phyloP scores from a whole-genome alignment of 1,140 invertebrate species.

The Drosophila sechellia region DNA sequence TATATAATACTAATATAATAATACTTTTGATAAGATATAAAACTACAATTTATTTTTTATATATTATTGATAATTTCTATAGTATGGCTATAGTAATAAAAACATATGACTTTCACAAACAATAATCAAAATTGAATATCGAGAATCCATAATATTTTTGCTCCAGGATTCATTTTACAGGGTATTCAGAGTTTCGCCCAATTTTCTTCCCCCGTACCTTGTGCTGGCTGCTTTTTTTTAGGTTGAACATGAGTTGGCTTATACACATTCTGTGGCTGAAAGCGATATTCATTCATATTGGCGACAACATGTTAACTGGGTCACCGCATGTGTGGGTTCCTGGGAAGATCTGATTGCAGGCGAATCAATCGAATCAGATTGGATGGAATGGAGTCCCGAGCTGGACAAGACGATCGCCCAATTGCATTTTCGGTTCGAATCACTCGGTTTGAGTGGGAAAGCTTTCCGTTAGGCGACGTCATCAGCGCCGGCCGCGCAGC shows the following conservation, averaged over 20 bases:
- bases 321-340: constrained; percentile 61
- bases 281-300: constrained; percentile 56
- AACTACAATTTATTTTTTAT: too few species aligned
- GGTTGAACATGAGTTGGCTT: constrained; percentile 22
- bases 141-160: too few species aligned
- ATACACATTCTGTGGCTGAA: constrained; percentile 22
- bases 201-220: not conserved
- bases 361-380: constrained; percentile 5
- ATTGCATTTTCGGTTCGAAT: constrained; percentile 69
- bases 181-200: constrained; percentile 1
- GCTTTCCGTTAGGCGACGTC: constrained; percentile 72
- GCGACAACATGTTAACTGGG: constrained; percentile 65
- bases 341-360: constrained; percentile 42
- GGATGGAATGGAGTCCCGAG: not conserved
- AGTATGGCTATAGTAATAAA: too few species aligned
- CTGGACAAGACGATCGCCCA: constrained; percentile 26
- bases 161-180: not conserved
- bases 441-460: constrained; percentile 28
- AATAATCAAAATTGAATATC: too few species aligned
- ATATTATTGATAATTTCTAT: too few species aligned
- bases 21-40: too few species aligned
- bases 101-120: too few species aligned
- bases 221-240: constrained; percentile 13
- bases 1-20: too few species aligned
- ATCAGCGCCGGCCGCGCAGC: constrained; percentile 25